Evolutionary conservation across 1,140 invertebrate species (phyloP).

Genomic region (Zaprionus ornatus): DNA sequence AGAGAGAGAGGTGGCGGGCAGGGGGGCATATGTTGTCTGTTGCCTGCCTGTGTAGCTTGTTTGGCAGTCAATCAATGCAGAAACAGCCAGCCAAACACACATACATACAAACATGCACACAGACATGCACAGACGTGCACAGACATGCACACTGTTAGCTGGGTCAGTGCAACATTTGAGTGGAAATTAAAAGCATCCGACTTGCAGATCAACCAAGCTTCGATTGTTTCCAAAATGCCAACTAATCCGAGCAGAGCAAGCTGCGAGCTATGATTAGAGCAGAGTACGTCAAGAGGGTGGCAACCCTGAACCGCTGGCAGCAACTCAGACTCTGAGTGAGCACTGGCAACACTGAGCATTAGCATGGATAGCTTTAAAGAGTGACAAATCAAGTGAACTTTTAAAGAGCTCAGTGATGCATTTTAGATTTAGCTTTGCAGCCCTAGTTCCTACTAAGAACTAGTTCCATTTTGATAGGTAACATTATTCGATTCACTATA

Average conservation of each 20-base stretch:
- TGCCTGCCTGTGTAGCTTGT: slow-evolving; percentile 10
- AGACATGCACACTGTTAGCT: background rate
- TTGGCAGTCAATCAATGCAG: slow-evolving; percentile 59
- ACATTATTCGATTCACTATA: background rate
- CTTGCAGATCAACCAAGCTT: background rate
- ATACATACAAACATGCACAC: slow-evolving; percentile 6
- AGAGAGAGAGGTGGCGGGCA: background rate
- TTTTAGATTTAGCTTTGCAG: background rate
- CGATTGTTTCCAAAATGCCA: background rate
- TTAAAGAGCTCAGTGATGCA: background rate
- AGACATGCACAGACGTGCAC: background rate
- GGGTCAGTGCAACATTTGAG: slow-evolving; percentile 4
- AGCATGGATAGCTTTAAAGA: background rate
- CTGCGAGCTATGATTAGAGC: background rate
- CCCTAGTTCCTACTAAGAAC: background rate
- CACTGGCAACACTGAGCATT: background rate
- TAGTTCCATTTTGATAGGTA: background rate
- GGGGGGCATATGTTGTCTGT: slow-evolving; percentile 10
- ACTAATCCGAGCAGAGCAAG: background rate
- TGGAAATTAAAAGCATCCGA: slow-evolving; percentile 10
- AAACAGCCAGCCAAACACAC: background rate
- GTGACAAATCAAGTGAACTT: background rate
- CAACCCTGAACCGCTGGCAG: background rate
- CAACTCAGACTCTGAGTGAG: background rate
- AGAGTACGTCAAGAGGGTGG: background rate